Evolutionary conservation across 2,113 vertebrate genomes (phyloP), one percentile per base, ranked within the genome.

Genomic region (Loxodonta africana): DNA sequence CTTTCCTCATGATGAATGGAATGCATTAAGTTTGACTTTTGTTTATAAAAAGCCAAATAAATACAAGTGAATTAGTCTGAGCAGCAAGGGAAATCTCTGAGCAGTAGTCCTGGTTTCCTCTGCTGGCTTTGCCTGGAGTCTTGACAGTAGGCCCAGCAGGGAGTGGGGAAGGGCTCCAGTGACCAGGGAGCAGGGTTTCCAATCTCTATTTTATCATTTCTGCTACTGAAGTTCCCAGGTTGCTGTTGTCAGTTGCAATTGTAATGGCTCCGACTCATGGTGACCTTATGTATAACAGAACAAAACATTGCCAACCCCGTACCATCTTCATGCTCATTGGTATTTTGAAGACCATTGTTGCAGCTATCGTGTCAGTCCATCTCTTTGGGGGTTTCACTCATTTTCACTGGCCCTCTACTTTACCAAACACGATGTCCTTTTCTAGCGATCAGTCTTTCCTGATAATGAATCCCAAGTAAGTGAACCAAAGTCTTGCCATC

Each of bases 1-100:
- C 57, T 96, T 97, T 96, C 88, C 90, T 95, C 8, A 1, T 71
- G 95, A 97, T 65, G 78, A 95, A 97, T 81, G 95, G 63, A 57
- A 71, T 17, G 63, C 44, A 26, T 91, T 30, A 17, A 57, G 37
- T 91, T 91, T 44, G 86, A 89, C 83, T 98, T 95, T 90, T 41
- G 23, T 96, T 96, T 97, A 57, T 92, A 60, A 93, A 88, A 91
- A 92, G 57, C 10, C 63, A 62, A 91, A 95, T 95, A 96, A 87
- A 91, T 91, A 30, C 41, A 33, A 85, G 91, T 62, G 83, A 65
- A 30, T 93, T 57, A 67, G 77, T 89, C 95, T 28, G 48, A 60
- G 69, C 21, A 12, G 18, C 67, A 1, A 8, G 69, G 83, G 41
- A 65, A 60, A 53, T 10, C 33, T 30, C 37, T 0, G 2, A 37